Percentiles rank a stretch among this genome's conserved stretches.
Conservation (phyloP, 37 sponge, comb jelly and placozoan species). For the Ianthella basta region DNA sequence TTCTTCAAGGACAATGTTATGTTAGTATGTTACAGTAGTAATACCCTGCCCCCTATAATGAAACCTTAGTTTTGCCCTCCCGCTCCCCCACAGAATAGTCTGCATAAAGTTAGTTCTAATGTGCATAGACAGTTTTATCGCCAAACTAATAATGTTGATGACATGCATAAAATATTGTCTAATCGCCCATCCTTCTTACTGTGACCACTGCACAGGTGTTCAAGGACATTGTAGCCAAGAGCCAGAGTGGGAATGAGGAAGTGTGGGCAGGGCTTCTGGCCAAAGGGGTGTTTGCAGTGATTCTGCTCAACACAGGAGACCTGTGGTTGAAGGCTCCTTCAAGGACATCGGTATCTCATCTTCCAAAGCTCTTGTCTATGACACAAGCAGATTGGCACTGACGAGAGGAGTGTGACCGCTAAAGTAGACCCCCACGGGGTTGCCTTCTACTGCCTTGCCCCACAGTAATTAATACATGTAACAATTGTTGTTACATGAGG, state of each 20-base stretch:
- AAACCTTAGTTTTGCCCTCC: too few relatives aligned
- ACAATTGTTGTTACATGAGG: too few relatives aligned
- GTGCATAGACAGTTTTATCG: too few relatives aligned
- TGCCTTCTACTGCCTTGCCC: constrained; percentile 57
- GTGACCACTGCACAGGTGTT: constrained; percentile 27
- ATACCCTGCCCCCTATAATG: too few relatives aligned
- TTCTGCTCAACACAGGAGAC: constrained; percentile 65
- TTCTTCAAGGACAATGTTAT: too few relatives aligned
- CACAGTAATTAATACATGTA: too few relatives aligned
- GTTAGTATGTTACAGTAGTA: too few relatives aligned
- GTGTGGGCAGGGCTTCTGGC: constrained; percentile 77
- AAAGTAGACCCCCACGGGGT: constrained; percentile 73
- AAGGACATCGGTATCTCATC: constrained; percentile 40
- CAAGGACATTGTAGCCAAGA: constrained; percentile 59
- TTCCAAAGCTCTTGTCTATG: constrained; percentile 46
- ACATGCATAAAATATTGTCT: too few relatives aligned
- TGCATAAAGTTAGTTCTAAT: too few relatives aligned
- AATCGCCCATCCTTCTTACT: too few relatives aligned
- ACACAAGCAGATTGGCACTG: constrained; percentile 64
- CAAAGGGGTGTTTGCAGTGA: constrained; percentile 42
- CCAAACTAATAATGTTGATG: too few relatives aligned
- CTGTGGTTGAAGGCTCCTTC: constrained; percentile 51
- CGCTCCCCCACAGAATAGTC: too few relatives aligned
- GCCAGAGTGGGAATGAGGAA: constrained; percentile 38
- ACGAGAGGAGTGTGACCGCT: constrained; percentile 42